Evolutionary conservation across 1,140 invertebrate species (phyloP).

Genomic region (Trichonephila inaurata): DNA sequence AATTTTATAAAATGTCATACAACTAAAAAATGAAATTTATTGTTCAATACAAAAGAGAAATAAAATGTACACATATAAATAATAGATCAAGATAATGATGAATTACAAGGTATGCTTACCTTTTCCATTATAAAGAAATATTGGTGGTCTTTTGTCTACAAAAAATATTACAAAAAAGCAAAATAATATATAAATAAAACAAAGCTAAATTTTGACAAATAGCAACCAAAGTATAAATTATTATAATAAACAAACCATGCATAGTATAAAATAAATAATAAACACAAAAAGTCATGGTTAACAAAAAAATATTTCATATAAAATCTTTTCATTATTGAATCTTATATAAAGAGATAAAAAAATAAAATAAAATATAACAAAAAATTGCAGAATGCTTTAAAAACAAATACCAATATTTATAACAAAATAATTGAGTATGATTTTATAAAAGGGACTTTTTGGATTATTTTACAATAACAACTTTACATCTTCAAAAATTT

Average conservation of each 20-base stretch:
- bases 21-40: too few species aligned
- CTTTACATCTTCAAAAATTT: too few species aligned
- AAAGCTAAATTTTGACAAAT: background rate
- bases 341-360: background rate
- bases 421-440: too few species aligned
- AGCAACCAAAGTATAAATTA: background rate
- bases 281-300: background rate
- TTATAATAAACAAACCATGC: background rate
- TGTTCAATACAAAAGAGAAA: too few species aligned
- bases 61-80: too few species aligned
- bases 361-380: background rate
- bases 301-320: too few species aligned
- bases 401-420: background rate
- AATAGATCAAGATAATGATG: background rate
- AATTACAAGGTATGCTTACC: slow-evolving; percentile 10
- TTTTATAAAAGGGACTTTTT: too few species aligned
- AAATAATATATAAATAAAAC: background rate
- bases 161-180: background rate
- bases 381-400: background rate
- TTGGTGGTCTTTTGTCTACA: slow-evolving; percentile 55
- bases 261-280: background rate
- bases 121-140: slow-evolving; percentile 65
- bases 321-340: too few species aligned
- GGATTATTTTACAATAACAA: too few species aligned
- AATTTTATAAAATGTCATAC: too few species aligned